phyloP scores from a whole-genome alignment of 2,113 vertebrate genomes.

The Atrichornis clamosus region DNA sequence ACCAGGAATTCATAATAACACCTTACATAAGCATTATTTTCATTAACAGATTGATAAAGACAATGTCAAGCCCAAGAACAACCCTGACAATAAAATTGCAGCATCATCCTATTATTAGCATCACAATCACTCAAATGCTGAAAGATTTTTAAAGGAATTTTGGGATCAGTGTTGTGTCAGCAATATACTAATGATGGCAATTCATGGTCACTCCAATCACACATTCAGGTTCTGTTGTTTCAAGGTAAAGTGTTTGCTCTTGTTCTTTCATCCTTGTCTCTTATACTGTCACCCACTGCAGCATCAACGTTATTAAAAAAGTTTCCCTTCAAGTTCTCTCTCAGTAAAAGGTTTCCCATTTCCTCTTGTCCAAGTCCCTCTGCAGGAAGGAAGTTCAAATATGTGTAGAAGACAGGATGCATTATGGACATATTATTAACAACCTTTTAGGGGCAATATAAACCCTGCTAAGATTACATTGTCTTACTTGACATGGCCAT shows the following conservation, averaged over 20 bases:
- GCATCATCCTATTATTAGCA: slow-evolving; percentile 60
- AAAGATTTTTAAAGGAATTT: slow-evolving; percentile 58
- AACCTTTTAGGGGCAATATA: background rate
- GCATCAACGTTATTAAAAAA: background rate
- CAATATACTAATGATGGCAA: slow-evolving; percentile 35
- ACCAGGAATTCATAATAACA: slow-evolving; percentile 17
- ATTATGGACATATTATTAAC: background rate
- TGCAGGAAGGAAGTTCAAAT: background rate
- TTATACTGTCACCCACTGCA: background rate
- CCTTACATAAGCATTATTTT: slow-evolving; percentile 55
- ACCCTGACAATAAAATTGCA: slow-evolving; percentile 56
- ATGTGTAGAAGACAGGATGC: background rate
- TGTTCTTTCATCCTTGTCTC: background rate
- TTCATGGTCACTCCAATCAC: slow-evolving; percentile 37
- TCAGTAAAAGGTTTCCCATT: background rate
- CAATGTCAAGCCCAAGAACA: slow-evolving; percentile 55
- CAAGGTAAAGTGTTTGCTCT: slow-evolving; percentile 14
- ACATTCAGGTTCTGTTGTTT: background rate
- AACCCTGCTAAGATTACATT: background rate
- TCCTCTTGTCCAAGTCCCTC: background rate
- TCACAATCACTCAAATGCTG: slow-evolving; percentile 60
- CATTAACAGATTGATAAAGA: slow-evolving; percentile 63
- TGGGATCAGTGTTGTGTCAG: slow-evolving; percentile 28
- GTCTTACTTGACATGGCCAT: background rate
- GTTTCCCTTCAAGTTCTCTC: background rate